Base-by-base conservation (phyloP, 2,888 invertebrate genomes). In the Cryptus armator region DNA sequence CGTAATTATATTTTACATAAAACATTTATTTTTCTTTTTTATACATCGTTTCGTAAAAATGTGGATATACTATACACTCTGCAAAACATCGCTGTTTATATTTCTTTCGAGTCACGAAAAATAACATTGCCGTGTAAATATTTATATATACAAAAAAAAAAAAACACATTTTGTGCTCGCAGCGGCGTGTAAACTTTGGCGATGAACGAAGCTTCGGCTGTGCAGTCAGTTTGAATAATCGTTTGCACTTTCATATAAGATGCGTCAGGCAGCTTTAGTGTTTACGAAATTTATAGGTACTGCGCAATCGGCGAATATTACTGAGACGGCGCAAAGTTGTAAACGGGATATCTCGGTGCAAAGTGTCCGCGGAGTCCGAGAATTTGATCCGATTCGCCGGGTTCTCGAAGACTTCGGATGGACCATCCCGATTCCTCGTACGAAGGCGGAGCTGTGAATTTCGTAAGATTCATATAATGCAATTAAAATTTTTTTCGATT, bases 381-480 rank as follows among this genome's bases (percentile, higher is more conserved):
- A 14, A 93, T 88, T 88, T 96, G 94, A 76, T 95, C 95, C 12
- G 94, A 95, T 90, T 97, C 97, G 46, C 95, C 95, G 53, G 95
- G 94, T 86, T 96, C 96, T 81, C 95, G 95, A 68, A 97, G 95
- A 84, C 95, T 95, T 71, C 95, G 94, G 56, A 86, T 86, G 3
- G 96, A 95, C n/a, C 95, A 94, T 62, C 94, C 93, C 19, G 96
- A 95, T 92, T 96, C 96, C 85, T 95, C 95, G 92, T 96, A 97
- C 24, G 96, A 95, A 2, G 97, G 96, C 84, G 96, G 95, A 88
- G 95, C 97, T 97, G 71, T 4, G 19, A 94, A 94, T 81, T 62
- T 81, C 84, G 85, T 79, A 76, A n/a, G 74, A 62, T 62, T 14
- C 76, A 51, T 68, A 80, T 46, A 3, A 0, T 12, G 14, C 29